A percentile compares a stretch with the other conserved stretches of the same genome.
Conservation (phyloP, 1,140 invertebrate genomes). For the Liolophura sinensis region DNA sequence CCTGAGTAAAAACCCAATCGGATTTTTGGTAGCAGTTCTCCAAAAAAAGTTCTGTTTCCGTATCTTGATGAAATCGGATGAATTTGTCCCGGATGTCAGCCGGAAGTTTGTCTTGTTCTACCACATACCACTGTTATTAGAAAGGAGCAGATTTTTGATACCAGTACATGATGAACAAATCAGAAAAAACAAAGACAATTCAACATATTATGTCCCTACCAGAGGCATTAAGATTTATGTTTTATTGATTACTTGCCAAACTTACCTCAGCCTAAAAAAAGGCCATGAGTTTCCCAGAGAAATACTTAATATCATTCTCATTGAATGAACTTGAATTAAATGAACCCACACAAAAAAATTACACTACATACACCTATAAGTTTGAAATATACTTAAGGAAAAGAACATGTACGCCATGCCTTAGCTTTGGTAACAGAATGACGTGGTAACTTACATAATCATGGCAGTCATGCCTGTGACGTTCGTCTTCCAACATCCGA, state of each 20-base stretch:
- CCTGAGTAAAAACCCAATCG: constrained; percentile 74
- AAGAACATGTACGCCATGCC: too few relatives aligned
- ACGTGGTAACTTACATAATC: constrained; percentile 24
- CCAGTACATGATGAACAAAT: constrained; percentile 4
- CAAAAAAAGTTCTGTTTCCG: constrained; percentile 74
- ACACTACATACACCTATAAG: too few relatives aligned
- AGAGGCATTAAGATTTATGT: not conserved
- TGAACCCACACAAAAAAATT: too few relatives aligned
- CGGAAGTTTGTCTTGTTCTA: constrained; percentile 29
- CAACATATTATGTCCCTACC: not conserved
- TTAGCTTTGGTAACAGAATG: too few relatives aligned
- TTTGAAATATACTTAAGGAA: too few relatives aligned
- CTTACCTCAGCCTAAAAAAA: not conserved
- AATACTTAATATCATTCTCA: too few relatives aligned
- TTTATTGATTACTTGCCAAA: not conserved
- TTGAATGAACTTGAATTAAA: too few relatives aligned
- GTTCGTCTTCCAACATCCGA: constrained; percentile 70
- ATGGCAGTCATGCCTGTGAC: constrained; percentile 37
- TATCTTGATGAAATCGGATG: constrained; percentile 68
- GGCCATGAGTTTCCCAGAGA: too few relatives aligned
- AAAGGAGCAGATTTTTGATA: constrained; percentile 2
- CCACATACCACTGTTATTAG: constrained; percentile 48
- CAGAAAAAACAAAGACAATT: constrained; percentile 12
- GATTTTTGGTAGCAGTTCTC: constrained; percentile 72
- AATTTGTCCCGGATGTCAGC: constrained; percentile 58